These are phyloP conservation scores for Nezara viridula DNA, from an alignment of 2,888 invertebrate species.

Conservation along the genomic window DNA sequence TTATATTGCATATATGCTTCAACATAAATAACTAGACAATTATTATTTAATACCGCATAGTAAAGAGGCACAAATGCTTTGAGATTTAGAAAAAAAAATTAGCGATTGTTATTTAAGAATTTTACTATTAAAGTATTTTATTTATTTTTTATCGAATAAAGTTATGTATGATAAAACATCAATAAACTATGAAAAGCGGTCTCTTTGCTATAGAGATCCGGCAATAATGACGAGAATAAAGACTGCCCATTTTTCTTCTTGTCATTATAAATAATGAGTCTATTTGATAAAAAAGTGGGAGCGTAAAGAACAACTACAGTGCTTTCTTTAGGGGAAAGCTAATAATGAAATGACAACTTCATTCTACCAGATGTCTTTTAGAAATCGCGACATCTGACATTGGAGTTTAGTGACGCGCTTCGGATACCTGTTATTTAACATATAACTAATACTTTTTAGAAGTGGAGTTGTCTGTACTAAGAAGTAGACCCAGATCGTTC, in stretches of 20 bases:
- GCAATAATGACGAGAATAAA: neutral
- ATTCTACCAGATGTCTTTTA: neutral
- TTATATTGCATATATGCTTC: no score
- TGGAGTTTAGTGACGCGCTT: neutral
- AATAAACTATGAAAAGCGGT: neutral
- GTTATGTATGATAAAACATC: neutral
- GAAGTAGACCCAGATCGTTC: neutral
- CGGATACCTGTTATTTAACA: no score
- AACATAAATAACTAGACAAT: no score
- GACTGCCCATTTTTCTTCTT: neutral
- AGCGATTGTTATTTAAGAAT: no score
- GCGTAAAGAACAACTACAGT: neutral
- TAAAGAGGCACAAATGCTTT: no score
- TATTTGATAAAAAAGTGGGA: neutral
- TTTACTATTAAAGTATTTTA: no score
- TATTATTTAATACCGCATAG: no score
- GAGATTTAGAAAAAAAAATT: no score
- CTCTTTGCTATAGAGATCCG: neutral
- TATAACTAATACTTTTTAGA: no score
- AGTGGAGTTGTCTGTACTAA: no score
- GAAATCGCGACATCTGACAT: neutral
- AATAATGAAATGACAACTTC: conserved; percentile 13
- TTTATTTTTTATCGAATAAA: no score
- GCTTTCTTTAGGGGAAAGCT: neutral
- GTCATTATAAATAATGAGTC: conserved; percentile 2